Evolutionary conservation across 2,113 vertebrate species (phyloP), one percentile per base, ranked within the genome.

Genomic region (Engraulis encrasicolus): DNA sequence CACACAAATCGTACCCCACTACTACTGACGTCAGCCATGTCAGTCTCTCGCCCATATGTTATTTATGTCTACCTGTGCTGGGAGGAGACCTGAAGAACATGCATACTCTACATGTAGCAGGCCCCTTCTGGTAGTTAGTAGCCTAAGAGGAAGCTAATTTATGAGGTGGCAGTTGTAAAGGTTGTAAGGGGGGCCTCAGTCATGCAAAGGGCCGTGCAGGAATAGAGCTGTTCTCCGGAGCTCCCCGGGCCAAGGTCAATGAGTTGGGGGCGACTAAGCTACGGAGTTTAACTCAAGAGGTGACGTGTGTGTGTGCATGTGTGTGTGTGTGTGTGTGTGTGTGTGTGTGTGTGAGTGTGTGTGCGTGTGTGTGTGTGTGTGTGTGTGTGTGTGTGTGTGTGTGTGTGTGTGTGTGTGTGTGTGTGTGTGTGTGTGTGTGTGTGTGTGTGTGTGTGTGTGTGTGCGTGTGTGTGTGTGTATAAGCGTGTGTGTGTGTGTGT

Each of bases 111-210:
- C n/a, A n/a, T n/a, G n/a, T 27, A 18, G 71, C 15, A 14, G 50
- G 40, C 38, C 88, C 38, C 88, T 88, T 86, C 81, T 36, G 37
- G 27, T 85, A 80, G 85, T 71, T 85, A 80, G 85, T 71, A 86
- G 78, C 83, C 61, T 34, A 12, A 58, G 58, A 91, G 91, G 89
- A 92, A 93, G 88, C 61, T 52, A 83, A 85, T 94, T 93, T 91
- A 92, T 87, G 86, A 88, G 82, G 66, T 86, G 79, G 71, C 83
- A 91, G 86, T 86, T 85, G 86, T 82, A 91, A 87, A 90, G 86
- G 87, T 89, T 89, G 83, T 50, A 78, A 82, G 84, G 85, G 84
- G 85, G 87, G 88, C 90, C 86, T 87, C 37, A 83, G 84, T 87
- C 83, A 90, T 89, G 88, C 86, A 54, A 90, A 91, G 86, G 86